phyloP scores from a whole-genome alignment of 2,797 vertebrate genomes.

The Coluber constrictor region DNA sequence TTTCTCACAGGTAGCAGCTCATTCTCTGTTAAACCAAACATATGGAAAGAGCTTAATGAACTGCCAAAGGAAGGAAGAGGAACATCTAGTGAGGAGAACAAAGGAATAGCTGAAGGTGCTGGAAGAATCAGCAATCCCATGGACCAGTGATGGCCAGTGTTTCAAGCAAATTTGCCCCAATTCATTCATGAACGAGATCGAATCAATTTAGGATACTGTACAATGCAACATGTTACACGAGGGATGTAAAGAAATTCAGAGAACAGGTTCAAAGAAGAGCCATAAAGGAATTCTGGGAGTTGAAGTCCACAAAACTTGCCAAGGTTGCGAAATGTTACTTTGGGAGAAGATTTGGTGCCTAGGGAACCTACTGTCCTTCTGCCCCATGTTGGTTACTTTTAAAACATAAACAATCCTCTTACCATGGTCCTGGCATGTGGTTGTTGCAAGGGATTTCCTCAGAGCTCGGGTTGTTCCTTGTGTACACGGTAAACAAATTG shows the following conservation, averaged over 20 bases:
- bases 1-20: constrained; percentile 65
- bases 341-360: not conserved
- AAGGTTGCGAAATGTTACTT: not conserved
- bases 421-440: constrained; percentile 79
- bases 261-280: not conserved
- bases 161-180: not conserved
- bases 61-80: too few species aligned
- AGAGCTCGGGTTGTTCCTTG: constrained; percentile 76
- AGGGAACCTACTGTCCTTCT: not conserved
- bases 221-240: not conserved
- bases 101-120: not conserved
- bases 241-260: not conserved
- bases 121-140: not conserved
- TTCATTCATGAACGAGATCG: not conserved
- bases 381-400: not conserved
- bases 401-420: constrained; percentile 25
- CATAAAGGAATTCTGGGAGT: not conserved
- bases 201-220: not conserved
- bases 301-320: not conserved
- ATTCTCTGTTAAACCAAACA: constrained; percentile 59
- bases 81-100: too few species aligned
- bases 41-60: not conserved
- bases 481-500: constrained; percentile 83
- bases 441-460: constrained; percentile 62
- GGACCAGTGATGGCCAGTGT: not conserved